Conservation (phyloP, 1,140 invertebrate species). For the Solenopsis fugax region DNA sequence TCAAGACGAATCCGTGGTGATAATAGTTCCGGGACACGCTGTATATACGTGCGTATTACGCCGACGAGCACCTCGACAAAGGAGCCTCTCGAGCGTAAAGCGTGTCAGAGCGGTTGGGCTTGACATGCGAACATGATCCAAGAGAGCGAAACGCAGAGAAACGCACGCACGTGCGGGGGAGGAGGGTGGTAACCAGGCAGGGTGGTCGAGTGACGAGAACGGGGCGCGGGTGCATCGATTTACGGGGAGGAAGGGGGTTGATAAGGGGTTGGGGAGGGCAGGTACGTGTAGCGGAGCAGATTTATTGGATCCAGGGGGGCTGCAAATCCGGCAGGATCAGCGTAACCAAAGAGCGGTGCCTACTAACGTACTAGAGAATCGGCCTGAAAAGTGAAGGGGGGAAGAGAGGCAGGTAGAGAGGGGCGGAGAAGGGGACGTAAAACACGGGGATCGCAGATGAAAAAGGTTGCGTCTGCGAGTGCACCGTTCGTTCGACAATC, state of each 20-base stretch:
- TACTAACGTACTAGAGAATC: slow-evolving; percentile 27
- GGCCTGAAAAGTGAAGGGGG: slow-evolving; percentile 19
- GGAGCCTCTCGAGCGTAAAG: slow-evolving; percentile 77
- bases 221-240: slow-evolving; percentile 45
- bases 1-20: slow-evolving; percentile 12
- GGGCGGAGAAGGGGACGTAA: neutral
- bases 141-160: slow-evolving; percentile 72
- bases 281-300: slow-evolving; percentile 64
- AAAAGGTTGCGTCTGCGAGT: slow-evolving; percentile 26
- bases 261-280: slow-evolving; percentile 44
- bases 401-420: slow-evolving; percentile 23
- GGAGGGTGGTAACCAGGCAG: slow-evolving; percentile 6
- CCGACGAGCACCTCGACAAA: slow-evolving; percentile 72
- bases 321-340: slow-evolving; percentile 72
- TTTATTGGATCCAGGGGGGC: slow-evolving; percentile 70
- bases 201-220: slow-evolving; percentile 45
- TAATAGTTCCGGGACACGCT: slow-evolving; percentile 56
- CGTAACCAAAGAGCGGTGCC: slow-evolving; percentile 60
- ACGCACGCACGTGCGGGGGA: slow-evolving; percentile 44
- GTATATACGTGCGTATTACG: slow-evolving; percentile 57
- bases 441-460: slow-evolving; percentile 32
- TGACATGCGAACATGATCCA: slow-evolving; percentile 77
- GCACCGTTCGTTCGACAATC: slow-evolving; percentile 17
- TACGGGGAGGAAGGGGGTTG: slow-evolving; percentile 16
- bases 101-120: slow-evolving; percentile 77